Evolutionary conservation across 2,113 vertebrate genomes (phyloP).

Genomic region (Microcebus murinus): DNA sequence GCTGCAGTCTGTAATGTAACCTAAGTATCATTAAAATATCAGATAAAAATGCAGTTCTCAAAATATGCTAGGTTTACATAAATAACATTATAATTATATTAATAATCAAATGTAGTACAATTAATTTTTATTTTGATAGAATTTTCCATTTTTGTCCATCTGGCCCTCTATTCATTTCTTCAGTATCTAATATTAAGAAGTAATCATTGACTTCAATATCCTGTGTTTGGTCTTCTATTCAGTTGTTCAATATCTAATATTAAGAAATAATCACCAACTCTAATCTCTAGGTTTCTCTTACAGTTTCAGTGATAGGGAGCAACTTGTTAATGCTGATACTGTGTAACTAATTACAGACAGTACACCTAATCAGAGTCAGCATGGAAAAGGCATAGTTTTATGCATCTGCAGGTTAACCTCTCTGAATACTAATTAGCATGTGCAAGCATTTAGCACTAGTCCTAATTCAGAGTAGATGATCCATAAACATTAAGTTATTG

Average conservation of each 20-base stretch:
- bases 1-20: neutral
- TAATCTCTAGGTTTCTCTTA: neutral
- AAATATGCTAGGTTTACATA: neutral
- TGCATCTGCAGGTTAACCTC: neutral
- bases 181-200: neutral
- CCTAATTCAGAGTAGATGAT: neutral
- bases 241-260: conserved; percentile 44
- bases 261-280: conserved; percentile 18
- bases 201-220: conserved; percentile 14
- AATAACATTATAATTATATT: conserved; percentile 5
- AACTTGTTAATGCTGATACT: neutral
- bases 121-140: neutral
- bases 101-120: neutral
- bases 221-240: neutral
- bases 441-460: neutral
- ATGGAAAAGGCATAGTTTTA: neutral
- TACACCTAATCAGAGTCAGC: conserved; percentile 4
- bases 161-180: neutral
- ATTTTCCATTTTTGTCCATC: neutral
- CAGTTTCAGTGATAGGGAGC: neutral
- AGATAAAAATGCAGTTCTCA: neutral
- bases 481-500: neutral
- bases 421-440: conserved; percentile 37
- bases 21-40: neutral
- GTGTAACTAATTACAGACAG: conserved; percentile 21